phyloP scores from a whole-genome alignment of 2,797 vertebrate species.

The Atherinosoma microstoma region DNA sequence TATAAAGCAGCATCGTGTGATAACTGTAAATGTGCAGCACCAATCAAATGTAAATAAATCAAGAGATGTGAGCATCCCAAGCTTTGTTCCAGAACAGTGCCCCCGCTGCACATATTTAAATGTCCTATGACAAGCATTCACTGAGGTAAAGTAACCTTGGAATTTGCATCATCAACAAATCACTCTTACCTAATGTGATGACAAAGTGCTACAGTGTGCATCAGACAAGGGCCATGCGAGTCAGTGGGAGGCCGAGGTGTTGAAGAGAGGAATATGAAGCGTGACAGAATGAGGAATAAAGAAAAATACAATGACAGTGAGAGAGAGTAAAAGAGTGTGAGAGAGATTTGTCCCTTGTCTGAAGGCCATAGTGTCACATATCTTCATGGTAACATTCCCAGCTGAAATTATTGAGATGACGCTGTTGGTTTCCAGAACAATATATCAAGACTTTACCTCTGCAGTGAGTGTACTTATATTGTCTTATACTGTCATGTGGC shows the following conservation, averaged over 20 bases:
- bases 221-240: slow-evolving; percentile 17
- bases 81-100: slow-evolving; percentile 6
- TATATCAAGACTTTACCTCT: slow-evolving; percentile 21
- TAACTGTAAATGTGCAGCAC: slow-evolving; percentile 9
- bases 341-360: slow-evolving; percentile 17
- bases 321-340: slow-evolving; percentile 4
- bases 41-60: slow-evolving; percentile 40
- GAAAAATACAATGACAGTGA: slow-evolving; percentile 13
- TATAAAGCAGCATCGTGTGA: slow-evolving; percentile 3
- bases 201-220: slow-evolving; percentile 40
- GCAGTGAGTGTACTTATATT: slow-evolving; percentile 1
- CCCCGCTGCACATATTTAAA: slow-evolving; percentile 33
- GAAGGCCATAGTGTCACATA: slow-evolving; percentile 26
- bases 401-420: slow-evolving; percentile 28
- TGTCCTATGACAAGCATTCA: slow-evolving; percentile 13
- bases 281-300: slow-evolving; percentile 47
- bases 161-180: slow-evolving; percentile 53
- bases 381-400: slow-evolving; percentile 22
- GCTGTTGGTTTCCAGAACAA: slow-evolving; percentile 9
- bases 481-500: slow-evolving; percentile 2
- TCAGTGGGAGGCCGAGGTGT: slow-evolving; percentile 26
- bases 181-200: slow-evolving; percentile 18
- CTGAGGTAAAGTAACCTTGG: slow-evolving; percentile 46
- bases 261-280: slow-evolving; percentile 28
- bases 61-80: slow-evolving; percentile 16